These are phyloP conservation scores for Chiloscyllium punctatum DNA, from an alignment of 2,797 vertebrate species.

Conservation along the genomic window DNA sequence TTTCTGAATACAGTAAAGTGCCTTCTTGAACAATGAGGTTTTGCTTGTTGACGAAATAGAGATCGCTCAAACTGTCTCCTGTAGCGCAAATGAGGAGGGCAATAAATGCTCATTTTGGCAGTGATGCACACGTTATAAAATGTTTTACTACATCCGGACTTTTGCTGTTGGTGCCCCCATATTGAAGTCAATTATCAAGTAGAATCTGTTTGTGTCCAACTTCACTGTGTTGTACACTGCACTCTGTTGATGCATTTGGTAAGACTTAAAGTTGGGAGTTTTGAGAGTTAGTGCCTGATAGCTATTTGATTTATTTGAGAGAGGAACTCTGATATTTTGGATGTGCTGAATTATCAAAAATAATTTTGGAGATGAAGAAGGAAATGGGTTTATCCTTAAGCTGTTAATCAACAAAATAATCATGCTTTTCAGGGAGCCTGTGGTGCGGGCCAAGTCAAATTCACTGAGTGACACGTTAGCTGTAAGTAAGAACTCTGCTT, in stretches of 20 bases:
- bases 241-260: background rate
- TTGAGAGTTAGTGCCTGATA: background rate
- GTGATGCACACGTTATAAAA: background rate
- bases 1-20: background rate
- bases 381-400: background rate
- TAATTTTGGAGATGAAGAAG: background rate
- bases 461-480: constrained; percentile 81
- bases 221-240: background rate
- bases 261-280: background rate
- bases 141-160: background rate
- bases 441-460: constrained; percentile 76
- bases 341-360: background rate
- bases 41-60: background rate
- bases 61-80: background rate
- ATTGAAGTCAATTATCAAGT: too few relatives aligned
- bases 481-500: constrained; percentile 53
- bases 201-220: background rate
- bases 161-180: background rate
- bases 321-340: background rate
- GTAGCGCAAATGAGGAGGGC: background rate
- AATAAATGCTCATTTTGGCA: background rate
- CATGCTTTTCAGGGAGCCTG: constrained; percentile 66
- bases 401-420: background rate
- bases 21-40: background rate
- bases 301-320: background rate